Evolutionary conservation across 2,888 invertebrate species (phyloP).

Genomic region (Creontiades dilutus): DNA sequence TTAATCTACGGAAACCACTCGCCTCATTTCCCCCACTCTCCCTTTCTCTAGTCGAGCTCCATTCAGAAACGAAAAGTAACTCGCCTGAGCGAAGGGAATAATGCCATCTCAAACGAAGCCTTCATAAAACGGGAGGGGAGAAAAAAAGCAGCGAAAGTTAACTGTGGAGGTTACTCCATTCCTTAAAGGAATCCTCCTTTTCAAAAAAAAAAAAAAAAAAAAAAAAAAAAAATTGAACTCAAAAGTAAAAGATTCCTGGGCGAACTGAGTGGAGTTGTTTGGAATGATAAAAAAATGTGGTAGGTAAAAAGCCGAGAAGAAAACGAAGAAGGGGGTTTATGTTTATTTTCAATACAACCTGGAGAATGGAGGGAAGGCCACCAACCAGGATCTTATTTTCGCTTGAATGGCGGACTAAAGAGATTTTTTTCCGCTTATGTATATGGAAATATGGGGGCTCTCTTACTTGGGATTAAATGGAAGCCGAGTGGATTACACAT

Average conservation of each 20-base stretch:
- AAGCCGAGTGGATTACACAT: too few relatives aligned
- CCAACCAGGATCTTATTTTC: not conserved
- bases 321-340: not conserved
- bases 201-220: not conserved
- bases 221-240: not conserved
- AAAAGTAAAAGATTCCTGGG: slow-evolving; percentile 20
- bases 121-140: not conserved
- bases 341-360: not conserved
- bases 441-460: slow-evolving; percentile 37
- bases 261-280: not conserved
- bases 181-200: not conserved
- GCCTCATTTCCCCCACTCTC: slow-evolving; percentile 15
- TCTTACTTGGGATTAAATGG: not conserved
- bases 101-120: slow-evolving; percentile 8
- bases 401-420: slow-evolving; percentile 38
- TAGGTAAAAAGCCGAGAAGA: not conserved
- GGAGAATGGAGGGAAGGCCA: not conserved
- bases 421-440: slow-evolving; percentile 29
- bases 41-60: not conserved
- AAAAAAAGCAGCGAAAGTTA: not conserved
- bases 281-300: not conserved
- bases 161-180: not conserved
- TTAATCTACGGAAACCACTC: slow-evolving; percentile 40
- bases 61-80: not conserved
- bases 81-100: slow-evolving; percentile 28